Evolutionary conservation across 1,140 invertebrate genomes (phyloP).

Genomic region (Drosophila navojoa): DNA sequence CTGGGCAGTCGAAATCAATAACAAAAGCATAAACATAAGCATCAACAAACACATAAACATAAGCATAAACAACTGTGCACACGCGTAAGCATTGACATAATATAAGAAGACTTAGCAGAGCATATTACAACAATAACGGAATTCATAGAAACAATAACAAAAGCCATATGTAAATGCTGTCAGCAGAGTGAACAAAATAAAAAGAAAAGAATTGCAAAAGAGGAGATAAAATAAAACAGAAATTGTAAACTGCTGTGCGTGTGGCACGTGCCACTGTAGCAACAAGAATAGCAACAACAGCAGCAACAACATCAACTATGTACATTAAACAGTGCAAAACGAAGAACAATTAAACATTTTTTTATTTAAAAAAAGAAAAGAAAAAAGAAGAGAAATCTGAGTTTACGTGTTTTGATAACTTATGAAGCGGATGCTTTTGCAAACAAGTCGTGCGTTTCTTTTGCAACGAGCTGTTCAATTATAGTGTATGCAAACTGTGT

Average conservation of each 20-base stretch:
- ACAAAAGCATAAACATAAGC: constrained; percentile 16
- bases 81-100: constrained; percentile 45
- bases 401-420: constrained; percentile 27
- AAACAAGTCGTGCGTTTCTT: constrained; percentile 23
- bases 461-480: constrained; percentile 54
- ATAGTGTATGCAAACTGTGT: constrained; percentile 72
- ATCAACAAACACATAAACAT: constrained; percentile 32
- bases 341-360: constrained; percentile 69
- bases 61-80: constrained; percentile 21
- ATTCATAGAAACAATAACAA: constrained; percentile 47
- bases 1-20: constrained; percentile 35
- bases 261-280: constrained; percentile 16
- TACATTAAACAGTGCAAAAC: constrained; percentile 42
- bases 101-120: constrained; percentile 50
- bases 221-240: constrained; percentile 19
- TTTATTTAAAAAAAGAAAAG: constrained; percentile 50
- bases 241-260: constrained; percentile 54
- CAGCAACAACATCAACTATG: constrained; percentile 45
- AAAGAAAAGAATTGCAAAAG: constrained; percentile 11
- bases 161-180: constrained; percentile 42
- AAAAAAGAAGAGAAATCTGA: not conserved
- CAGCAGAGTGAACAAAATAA: constrained; percentile 10
- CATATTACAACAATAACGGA: constrained; percentile 51
- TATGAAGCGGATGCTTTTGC: constrained; percentile 6
- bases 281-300: constrained; percentile 15